Evolutionary conservation across 2,113 vertebrate species (phyloP), one percentile per base, ranked within the genome.

Genomic region (Penelope pileata): DNA sequence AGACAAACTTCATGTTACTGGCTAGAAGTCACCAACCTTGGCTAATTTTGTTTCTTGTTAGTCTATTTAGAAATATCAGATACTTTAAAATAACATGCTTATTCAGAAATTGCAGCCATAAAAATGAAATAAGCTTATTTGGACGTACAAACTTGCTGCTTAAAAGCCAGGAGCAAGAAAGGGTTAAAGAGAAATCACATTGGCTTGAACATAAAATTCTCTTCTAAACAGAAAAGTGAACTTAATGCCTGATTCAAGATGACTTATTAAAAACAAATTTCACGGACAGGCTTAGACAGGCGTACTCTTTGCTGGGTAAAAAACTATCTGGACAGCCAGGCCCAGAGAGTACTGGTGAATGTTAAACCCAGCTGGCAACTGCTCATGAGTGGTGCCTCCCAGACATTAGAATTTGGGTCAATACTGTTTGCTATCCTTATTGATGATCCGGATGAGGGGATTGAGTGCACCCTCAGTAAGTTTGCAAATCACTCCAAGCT

Each of bases 101-200:
- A 69, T 75, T 90, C 59, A 92, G 84, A 76, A 95, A 93, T 74
- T 63, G 36, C 77, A 91, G 38, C 83, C 47, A 94, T 93, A 96
- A 93, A 58, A 76, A 79, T 2, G 2, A 14, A 79, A 14, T 29
- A 51, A 13, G 11, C 7, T 68, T 51, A 47, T 83, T 70, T 87
- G 53, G 68, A 53, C 23, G 24, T 81, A 73, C 51, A 80, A 88
- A 48, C 45, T 75, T 88, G 56, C 93, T 91, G 68, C 48, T 94
- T 91, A 84, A 63, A 86, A 90, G 58, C 53, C 75, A 87, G 47
- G 36, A 70, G 69, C 23, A 78, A 96, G 56, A 70, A 69, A 67
- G 5, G 4, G 10, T 54, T 66, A 91, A 40, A 16, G 66, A 67
- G 56, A 66, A 88, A 85, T 36, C 26, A 32, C 26, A 21, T 5